Evolutionary conservation across 1,140 invertebrate genomes (phyloP).

Genomic region (Holotrichia oblita): DNA sequence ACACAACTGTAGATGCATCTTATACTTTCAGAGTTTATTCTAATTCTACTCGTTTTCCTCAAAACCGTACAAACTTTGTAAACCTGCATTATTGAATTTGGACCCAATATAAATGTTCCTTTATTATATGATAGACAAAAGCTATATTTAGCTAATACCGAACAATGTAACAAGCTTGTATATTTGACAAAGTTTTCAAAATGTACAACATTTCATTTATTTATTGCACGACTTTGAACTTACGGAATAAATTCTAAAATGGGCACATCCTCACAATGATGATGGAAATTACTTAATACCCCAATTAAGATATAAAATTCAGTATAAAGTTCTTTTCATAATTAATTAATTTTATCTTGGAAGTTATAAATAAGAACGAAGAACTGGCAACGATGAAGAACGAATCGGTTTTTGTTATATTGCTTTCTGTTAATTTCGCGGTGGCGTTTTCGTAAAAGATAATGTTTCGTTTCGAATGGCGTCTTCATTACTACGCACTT

Average conservation of each 20-base stretch:
- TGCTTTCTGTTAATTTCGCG: conserved; percentile 28
- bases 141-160: no score
- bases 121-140: no score
- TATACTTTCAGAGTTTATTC: no score
- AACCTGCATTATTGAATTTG: no score
- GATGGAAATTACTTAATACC: background rate
- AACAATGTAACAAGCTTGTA: background rate
- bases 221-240: background rate
- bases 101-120: no score
- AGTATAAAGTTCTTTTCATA: conserved; percentile 12
- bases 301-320: conserved; percentile 35
- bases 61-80: no score
- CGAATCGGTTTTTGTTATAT: conserved; percentile 27
- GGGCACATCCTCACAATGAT: background rate
- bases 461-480: conserved; percentile 23
- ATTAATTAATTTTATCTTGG: conserved; percentile 34
- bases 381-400: background rate
- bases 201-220: background rate
- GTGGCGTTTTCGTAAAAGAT: conserved; percentile 14
- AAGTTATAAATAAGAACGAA: conserved; percentile 22
- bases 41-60: no score
- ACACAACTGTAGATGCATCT: no score
- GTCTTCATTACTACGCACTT: background rate
- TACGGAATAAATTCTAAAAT: background rate
- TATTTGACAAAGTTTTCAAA: background rate